These are phyloP conservation scores for Brachionus calyciflorus DNA, from an alignment of 1,140 invertebrate genomes.

Conservation along the genomic window DNA sequence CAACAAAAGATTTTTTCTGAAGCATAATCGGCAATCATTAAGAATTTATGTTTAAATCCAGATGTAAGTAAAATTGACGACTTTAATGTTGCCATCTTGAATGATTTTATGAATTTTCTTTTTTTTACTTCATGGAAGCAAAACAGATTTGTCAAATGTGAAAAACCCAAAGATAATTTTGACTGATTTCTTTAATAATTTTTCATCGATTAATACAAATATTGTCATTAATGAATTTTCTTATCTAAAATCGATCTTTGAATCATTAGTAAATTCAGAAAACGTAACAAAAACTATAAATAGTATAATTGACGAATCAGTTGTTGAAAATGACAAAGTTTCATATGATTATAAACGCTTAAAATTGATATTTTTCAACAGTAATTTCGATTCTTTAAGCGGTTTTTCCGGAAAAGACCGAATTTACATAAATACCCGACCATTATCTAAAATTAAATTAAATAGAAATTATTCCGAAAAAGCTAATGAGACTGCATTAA, in stretches of 20 bases:
- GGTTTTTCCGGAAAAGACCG: conserved; percentile 22
- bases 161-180: not conserved
- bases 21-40: not conserved
- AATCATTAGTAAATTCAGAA: not conserved
- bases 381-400: not conserved
- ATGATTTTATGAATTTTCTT: conserved; percentile 3
- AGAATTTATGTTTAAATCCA: conserved; percentile 6
- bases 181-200: not conserved
- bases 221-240: not conserved
- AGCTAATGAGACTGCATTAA: conserved; percentile 5
- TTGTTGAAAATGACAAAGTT: not conserved
- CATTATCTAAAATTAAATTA: not conserved
- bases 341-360: not conserved
- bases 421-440: conserved; percentile 2
- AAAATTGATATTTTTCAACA: conserved; percentile 8
- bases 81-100: conserved; percentile 9
- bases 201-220: not conserved
- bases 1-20: conserved; percentile 7
- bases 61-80: not conserved
- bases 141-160: not conserved
- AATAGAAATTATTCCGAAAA: not conserved
- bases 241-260: not conserved
- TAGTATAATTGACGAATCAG: not conserved
- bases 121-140: conserved; percentile 26
- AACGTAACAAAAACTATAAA: not conserved